Evolutionary conservation across 2,888 invertebrate genomes (phyloP).

Genomic region (Limnephilus marmoratus): DNA sequence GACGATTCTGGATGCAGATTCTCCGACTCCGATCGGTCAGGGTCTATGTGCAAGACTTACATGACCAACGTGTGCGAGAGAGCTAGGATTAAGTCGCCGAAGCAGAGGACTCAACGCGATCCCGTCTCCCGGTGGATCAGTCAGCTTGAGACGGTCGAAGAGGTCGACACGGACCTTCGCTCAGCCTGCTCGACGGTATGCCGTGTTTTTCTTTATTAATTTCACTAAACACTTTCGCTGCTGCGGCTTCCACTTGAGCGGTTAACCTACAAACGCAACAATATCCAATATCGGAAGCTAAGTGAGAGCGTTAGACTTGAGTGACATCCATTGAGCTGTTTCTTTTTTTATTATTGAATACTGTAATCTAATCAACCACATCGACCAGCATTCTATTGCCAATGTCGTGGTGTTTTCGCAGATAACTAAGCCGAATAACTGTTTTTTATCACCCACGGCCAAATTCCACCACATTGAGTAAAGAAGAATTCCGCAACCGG

Average conservation of each 20-base stretch:
- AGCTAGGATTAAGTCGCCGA: slow-evolving; percentile 33
- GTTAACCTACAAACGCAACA: slow-evolving; percentile 12
- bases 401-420: not conserved
- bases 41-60: slow-evolving; percentile 59
- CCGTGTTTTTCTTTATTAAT: not conserved
- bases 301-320: not conserved
- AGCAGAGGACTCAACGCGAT: not conserved
- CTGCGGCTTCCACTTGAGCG: slow-evolving; percentile 1
- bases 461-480: not conserved
- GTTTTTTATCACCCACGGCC: not conserved
- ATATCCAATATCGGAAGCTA: slow-evolving; percentile 9
- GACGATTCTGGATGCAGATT: slow-evolving; percentile 59
- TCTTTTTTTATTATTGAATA: not conserved
- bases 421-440: too few species aligned
- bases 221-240: not conserved
- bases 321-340: not conserved
- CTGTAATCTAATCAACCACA: not conserved
- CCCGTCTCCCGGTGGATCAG: slow-evolving; percentile 63
- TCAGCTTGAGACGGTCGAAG: slow-evolving; percentile 65
- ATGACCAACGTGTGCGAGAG: slow-evolving; percentile 52
- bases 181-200: slow-evolving; percentile 63
- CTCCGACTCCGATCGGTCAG: slow-evolving; percentile 57
- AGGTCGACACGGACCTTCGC: slow-evolving; percentile 64
- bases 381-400: not conserved
- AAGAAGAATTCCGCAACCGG: not conserved